Conservation (phyloP, 2,888 invertebrate species). For the Dilophus febrilis region DNA sequence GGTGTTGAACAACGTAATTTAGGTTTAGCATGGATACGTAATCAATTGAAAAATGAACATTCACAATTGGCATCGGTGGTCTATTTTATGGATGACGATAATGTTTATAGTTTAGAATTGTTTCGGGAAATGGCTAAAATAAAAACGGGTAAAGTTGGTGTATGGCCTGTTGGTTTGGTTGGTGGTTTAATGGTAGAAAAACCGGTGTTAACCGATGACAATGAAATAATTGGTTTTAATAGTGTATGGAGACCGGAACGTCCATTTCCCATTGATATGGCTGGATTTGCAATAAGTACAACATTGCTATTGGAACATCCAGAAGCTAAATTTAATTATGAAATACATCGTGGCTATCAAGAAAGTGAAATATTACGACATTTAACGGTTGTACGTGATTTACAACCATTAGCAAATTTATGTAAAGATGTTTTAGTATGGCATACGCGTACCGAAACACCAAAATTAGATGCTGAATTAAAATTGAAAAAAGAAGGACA, state of each 20-base stretch:
- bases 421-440: conserved; percentile 95
- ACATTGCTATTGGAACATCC: conserved; percentile 52
- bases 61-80: conserved; percentile 36
- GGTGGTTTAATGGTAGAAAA: conserved; percentile 88
- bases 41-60: conserved; percentile 32
- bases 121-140: conserved; percentile 81
- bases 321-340: conserved; percentile 62
- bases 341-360: conserved; percentile 76
- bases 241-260: conserved; percentile 80
- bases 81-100: conserved; percentile 96
- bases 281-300: conserved; percentile 81
- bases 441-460: conserved; percentile 93
- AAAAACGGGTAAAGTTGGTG: conserved; percentile 52
- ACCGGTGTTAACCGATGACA: conserved; percentile 53
- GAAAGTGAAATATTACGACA: conserved; percentile 70
- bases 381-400: conserved; percentile 49
- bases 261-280: conserved; percentile 96
- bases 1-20: conserved; percentile 84
- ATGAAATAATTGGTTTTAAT: conserved; percentile 36
- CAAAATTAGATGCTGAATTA: conserved; percentile 54
- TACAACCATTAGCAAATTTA: conserved; percentile 81
- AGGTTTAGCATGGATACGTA: conserved; percentile 64
- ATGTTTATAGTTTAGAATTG: conserved; percentile 75
- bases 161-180: conserved; percentile 92
- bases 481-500: conserved; percentile 33